Evolutionary conservation across 2,888 invertebrate genomes (phyloP).

Genomic region (Mesoligia furuncula): DNA sequence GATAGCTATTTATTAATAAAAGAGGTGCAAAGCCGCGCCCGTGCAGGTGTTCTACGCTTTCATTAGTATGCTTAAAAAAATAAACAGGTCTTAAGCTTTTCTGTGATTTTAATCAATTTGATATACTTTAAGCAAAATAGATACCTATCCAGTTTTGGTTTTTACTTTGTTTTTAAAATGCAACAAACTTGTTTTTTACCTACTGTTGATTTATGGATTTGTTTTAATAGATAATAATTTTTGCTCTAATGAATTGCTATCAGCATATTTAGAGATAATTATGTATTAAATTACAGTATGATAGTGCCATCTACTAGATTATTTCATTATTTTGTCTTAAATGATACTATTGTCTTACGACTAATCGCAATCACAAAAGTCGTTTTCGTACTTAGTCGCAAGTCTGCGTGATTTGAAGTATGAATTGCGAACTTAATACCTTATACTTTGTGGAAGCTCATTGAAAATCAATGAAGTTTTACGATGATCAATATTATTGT

Average conservation of each 20-base stretch:
- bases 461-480: slow-evolving; percentile 76
- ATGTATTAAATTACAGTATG: not conserved
- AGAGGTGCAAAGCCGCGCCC: slow-evolving; percentile 11
- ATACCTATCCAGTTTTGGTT: not conserved
- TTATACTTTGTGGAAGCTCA: slow-evolving; percentile 71
- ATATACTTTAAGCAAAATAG: not conserved
- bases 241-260: slow-evolving; percentile 14
- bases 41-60: slow-evolving; percentile 25
- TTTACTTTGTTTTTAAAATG: not conserved
- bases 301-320: not conserved
- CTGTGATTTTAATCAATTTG: not conserved
- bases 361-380: slow-evolving; percentile 33
- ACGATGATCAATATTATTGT: slow-evolving; percentile 63
- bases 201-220: not conserved
- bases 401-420: slow-evolving; percentile 55
- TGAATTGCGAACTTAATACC: slow-evolving; percentile 67
- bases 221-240: not conserved
- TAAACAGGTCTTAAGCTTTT: not conserved
- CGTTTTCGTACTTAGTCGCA: slow-evolving; percentile 45
- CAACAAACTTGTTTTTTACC: not conserved
- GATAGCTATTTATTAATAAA: slow-evolving; percentile 4
- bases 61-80: slow-evolving; percentile 11
- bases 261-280: not conserved
- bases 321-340: not conserved
- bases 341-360: not conserved